These are phyloP conservation scores for Metridium senile DNA, from an alignment of 92 coral and sea anemone species.

Conservation along the genomic window DNA sequence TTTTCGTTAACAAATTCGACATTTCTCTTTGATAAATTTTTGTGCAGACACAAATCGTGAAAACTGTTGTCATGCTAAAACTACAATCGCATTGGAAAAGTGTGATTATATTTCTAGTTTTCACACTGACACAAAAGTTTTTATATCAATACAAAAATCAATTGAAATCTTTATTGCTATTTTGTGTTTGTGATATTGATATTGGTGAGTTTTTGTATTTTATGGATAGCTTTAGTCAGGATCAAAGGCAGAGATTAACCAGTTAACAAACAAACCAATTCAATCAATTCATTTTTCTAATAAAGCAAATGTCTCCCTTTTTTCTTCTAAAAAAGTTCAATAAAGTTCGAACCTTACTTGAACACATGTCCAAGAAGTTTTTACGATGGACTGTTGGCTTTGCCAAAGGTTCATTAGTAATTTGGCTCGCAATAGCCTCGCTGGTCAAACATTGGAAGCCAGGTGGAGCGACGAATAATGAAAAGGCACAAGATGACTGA, in stretches of 20 bases:
- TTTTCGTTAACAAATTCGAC: no score
- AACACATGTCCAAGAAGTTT: slow-evolving; percentile 30
- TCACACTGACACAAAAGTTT: not conserved
- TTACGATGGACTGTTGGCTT: slow-evolving; percentile 12
- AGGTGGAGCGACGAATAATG: slow-evolving; percentile 40
- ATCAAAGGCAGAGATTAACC: no score
- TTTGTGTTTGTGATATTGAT: not conserved
- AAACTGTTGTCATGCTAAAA: no score
- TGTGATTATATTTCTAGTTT: no score
- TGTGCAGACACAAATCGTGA: no score
- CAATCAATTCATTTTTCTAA: no score
- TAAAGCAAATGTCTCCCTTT: no score
- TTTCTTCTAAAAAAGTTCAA: not conserved
- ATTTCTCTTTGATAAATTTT: no score
- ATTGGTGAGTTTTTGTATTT: not conserved
- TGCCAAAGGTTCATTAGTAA: slow-evolving; percentile 41
- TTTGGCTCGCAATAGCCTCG: slow-evolving; percentile 32
- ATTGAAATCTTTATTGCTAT: not conserved
- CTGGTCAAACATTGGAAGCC: slow-evolving; percentile 44
- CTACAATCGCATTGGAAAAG: no score
- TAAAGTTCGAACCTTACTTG: slow-evolving; percentile 1
- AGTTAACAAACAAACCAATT: no score
- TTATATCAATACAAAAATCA: not conserved
- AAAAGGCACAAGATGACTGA: slow-evolving; percentile 36
- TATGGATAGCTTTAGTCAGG: no score